Percentiles rank a stretch among this genome's conserved stretches.
Evolutionary conservation across 2,888 invertebrate species (phyloP).

Genomic region (Cryptocheilus praepositus): DNA sequence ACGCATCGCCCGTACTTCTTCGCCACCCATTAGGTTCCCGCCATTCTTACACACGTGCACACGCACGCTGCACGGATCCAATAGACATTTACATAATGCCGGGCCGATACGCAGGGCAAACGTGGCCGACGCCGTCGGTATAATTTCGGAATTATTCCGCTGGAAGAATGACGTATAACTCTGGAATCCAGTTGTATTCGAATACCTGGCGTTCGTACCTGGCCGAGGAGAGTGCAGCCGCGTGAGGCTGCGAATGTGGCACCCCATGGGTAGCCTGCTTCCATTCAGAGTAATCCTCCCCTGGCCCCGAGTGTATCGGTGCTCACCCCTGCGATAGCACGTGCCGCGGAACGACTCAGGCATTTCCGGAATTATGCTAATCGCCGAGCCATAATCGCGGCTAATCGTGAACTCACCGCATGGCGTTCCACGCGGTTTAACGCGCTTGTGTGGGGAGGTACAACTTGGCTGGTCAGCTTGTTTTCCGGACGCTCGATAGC

Average conservation of each 20-base stretch:
- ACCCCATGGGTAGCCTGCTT: slow-evolving; percentile 10
- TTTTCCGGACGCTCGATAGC: too few relatives aligned
- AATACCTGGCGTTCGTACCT: slow-evolving; percentile 9
- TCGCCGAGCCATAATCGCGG: slow-evolving; percentile 37
- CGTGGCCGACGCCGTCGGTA: slow-evolving; percentile 4
- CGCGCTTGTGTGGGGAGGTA: slow-evolving; percentile 23
- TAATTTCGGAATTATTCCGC: slow-evolving; percentile 18
- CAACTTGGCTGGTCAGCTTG: too few relatives aligned
- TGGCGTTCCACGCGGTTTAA: neutral
- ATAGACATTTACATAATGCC: slow-evolving; percentile 24
- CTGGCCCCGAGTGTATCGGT: slow-evolving; percentile 21
- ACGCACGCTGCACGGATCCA: slow-evolving; percentile 11
- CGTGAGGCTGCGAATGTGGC: slow-evolving; percentile 8
- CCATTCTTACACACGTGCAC: slow-evolving; percentile 12
- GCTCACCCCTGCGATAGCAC: slow-evolving; percentile 7
- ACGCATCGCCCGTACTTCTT: too few relatives aligned
- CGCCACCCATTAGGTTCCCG: neutral
- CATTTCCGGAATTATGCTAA: slow-evolving; percentile 54
- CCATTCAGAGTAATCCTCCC: slow-evolving; percentile 17
- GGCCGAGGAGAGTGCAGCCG: slow-evolving; percentile 5
- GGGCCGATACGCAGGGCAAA: slow-evolving; percentile 13
- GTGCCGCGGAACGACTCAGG: slow-evolving; percentile 33
- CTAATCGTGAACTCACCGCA: slow-evolving; percentile 37
- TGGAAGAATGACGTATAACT: slow-evolving; percentile 16
- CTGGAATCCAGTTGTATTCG: slow-evolving; percentile 16